A percentile compares a stretch with the other conserved stretches of the same genome.
These are phyloP conservation scores for Drosophila borealis DNA, from an alignment of 2,888 invertebrate genomes.

Conservation along the genomic window DNA sequence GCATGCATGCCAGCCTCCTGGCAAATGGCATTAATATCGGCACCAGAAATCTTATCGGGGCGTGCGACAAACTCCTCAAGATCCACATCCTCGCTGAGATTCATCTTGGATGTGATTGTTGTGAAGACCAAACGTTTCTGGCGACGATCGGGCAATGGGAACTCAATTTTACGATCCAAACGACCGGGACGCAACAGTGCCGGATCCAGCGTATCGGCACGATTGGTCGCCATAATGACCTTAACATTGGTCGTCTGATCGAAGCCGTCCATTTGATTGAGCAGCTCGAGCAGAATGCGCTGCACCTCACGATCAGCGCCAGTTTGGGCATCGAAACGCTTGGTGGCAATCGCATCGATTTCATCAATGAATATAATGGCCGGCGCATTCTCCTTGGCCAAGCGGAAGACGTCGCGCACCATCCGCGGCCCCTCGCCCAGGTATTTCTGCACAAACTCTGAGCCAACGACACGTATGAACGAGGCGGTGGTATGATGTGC, in stretches of 20 bases:
- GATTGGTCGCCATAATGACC: constrained; percentile 98
- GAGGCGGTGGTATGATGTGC: constrained; percentile 99
- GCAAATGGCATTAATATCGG: constrained; percentile 99
- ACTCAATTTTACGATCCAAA: constrained; percentile 99
- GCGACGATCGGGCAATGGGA: constrained; percentile 94
- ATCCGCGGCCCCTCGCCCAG: constrained; percentile 99
- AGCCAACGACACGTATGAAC: constrained; percentile 99
- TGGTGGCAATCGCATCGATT: constrained; percentile 99
- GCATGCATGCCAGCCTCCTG: constrained; percentile 99
- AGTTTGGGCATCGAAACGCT: constrained; percentile 99
- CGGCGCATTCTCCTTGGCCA: constrained; percentile 99
- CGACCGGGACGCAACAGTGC: constrained; percentile 90
- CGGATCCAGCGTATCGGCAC: constrained; percentile 99
- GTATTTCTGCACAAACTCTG: constrained; percentile 99
- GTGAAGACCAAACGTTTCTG: constrained; percentile 99
- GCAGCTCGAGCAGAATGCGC: constrained; percentile 96
- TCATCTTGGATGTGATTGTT: constrained; percentile 98
- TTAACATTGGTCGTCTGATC: constrained; percentile 99
- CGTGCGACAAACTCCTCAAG: constrained; percentile 99
- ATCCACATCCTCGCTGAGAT: constrained; percentile 99
- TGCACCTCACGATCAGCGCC: constrained; percentile 99
- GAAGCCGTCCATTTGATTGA: constrained; percentile 99
- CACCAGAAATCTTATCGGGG: constrained; percentile 99
- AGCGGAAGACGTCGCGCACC: constrained; percentile 99
- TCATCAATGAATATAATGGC: constrained; percentile 99